Base-by-base conservation (phyloP, 2,888 invertebrate species). In the Nomada ferruginata region DNA sequence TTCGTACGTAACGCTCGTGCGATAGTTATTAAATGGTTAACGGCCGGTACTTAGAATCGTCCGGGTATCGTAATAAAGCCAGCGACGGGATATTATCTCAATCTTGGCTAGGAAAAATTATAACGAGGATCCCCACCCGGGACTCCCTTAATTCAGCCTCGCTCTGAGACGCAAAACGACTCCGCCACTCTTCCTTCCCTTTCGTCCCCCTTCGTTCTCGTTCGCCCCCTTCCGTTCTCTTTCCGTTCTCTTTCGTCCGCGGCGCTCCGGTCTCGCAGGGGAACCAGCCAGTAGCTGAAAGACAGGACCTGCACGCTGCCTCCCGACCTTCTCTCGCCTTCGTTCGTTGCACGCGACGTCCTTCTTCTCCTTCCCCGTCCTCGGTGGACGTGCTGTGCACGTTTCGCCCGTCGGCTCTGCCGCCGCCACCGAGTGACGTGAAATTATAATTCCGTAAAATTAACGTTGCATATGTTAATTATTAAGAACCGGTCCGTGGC, bases 401-500 rank as follows among this genome's bases (percentile, higher is more conserved):
- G 87, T 89, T 84, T 83, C 83, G 84, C 85, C 88, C 60, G 47
- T 15, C 15, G 84, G 65, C 76, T 70, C 81, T 61, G 29, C 52
- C 60, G 63, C 76, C 84, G 78, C 79, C 83, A 78, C 83, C 85
- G 85, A 87, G 84, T 91, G 91, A 91, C 91, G 91, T 91, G 89
- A 89, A 92, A 91, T 92, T 91, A 91, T 91, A 90, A 92, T 92
- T 91, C 92, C 90, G 92, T 91, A 89, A 91, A 92, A 92, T 92
- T 92, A 92, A 92, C 91, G 89, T 91, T 91, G 90, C 91, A 85
- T 90, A 91, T 91, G 92, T 92, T 92, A 92, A 92, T 92, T 92
- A 91, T 90, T 86, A 89, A 88, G 87, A 91, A 92, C 92, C 91
- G 91, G 92, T 92, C 89, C 78, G 78, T 57, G 71, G 69, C 80